Evolutionary conservation across 2,888 invertebrate genomes (phyloP), one percentile per base, ranked within the genome.

Genomic region (Gnatocerus cornutus): DNA sequence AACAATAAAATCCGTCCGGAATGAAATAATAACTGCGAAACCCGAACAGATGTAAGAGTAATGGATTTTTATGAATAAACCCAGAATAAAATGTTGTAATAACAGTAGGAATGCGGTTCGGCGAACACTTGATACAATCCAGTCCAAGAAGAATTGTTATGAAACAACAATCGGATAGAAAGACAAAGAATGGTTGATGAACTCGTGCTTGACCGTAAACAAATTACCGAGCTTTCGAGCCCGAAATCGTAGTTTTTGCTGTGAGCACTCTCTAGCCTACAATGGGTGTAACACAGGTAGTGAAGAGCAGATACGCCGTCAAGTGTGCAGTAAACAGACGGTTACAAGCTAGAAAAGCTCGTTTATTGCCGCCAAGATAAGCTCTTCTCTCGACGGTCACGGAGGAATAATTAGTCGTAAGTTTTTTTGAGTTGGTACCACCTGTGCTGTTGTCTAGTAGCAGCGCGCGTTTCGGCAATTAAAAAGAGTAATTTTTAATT

Each of bases 401-500:
- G 33, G 9, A 33, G 33, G 33, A 33, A 14, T 43, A 43, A 13
- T 12, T 43, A 43, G 43, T 43, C 12, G 43, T n/a, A 33, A n/a
- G 33, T 33, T 9, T 33, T 33, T 33, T 33, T 33, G 33, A 21
- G 21, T 21, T 21, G 21, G 21, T 21, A 21, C 41, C 13, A 41
- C 13, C 41, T 13, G 12, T 41, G 33, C 33, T 33, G 7, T 21
- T 21, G 21, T 33, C 33, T 9, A 33, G 33, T 33, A 33, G 16
- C 52, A 13, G 30, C 21, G 43, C 29, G 16, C 27, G 65, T 65
- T 65, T 59, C 43, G 41, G 56, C 43, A 70, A 70, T 70, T 70
- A 70, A 70, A 70, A 58, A 14, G 39, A 30, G 73, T 77, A 74
- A 78, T 76, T 78, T 68, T 71, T 71, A 79, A 77, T 76, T 76